Conservation (phyloP, 2,888 invertebrate genomes). For the Byasa hedistus region DNA sequence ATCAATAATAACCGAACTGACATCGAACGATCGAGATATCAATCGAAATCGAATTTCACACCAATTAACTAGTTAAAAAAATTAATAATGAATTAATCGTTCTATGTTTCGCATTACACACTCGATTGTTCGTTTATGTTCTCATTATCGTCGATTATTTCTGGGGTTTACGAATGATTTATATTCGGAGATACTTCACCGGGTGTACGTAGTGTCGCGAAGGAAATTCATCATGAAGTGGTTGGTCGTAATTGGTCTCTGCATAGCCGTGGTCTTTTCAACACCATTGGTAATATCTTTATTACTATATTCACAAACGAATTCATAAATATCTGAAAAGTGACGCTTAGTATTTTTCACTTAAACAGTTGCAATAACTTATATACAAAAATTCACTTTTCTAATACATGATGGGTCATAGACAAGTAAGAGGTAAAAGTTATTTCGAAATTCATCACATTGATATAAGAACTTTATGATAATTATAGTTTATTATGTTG, state of each 20-base stretch:
- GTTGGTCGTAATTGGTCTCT: conserved; percentile 23
- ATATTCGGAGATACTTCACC: not conserved
- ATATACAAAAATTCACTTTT: no score
- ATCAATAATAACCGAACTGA: not conserved
- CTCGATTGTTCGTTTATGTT: conserved; percentile 12
- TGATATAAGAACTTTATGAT: no score
- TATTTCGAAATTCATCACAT: no score
- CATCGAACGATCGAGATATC: not conserved
- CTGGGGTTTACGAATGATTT: not conserved
- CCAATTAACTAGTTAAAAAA: conserved; percentile 6
- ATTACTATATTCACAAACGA: not conserved
- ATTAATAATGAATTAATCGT: conserved; percentile 15
- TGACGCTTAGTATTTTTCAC: no score
- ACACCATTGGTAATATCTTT: conserved; percentile 8
- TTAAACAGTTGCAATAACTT: no score
- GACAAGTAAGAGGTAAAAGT: no score
- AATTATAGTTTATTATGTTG: no score
- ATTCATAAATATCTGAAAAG: no score
- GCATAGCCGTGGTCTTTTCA: conserved; percentile 18
- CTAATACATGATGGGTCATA: no score
- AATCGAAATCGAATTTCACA: conserved; percentile 6
- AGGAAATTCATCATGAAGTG: conserved; percentile 18
- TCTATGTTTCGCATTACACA: conserved; percentile 10
- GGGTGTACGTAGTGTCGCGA: conserved; percentile 4
- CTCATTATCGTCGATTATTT: conserved; percentile 17